phyloP scores from a whole-genome alignment of 2,888 invertebrate species.

The Epinotia bilunana region DNA sequence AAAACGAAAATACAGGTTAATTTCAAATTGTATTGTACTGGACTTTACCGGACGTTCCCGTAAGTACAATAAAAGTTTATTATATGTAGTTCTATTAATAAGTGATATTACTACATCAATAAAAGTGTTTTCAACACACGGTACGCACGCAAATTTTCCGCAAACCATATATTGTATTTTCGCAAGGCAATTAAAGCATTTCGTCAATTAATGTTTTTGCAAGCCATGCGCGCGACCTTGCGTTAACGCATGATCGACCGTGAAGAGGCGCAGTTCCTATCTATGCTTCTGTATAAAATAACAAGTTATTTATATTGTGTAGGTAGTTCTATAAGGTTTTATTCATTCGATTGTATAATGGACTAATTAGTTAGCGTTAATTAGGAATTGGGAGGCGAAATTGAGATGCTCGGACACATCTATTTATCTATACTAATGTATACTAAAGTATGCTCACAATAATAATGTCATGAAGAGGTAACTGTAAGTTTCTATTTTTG shows the following conservation, averaged over 20 bases:
- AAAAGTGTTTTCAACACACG: background rate
- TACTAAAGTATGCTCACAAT: too few relatives aligned
- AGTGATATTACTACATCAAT: background rate
- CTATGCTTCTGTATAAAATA: slow-evolving; percentile 7
- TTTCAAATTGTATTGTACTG: too few relatives aligned
- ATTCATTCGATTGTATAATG: too few relatives aligned
- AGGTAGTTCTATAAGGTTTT: background rate
- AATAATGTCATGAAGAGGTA: too few relatives aligned
- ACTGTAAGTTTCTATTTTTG: too few relatives aligned
- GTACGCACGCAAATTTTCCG: slow-evolving; percentile 21
- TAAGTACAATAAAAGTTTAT: background rate
- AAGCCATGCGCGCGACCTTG: slow-evolving; percentile 67
- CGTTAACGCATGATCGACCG: slow-evolving; percentile 72
- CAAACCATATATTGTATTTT: slow-evolving; percentile 29
- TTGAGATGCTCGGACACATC: too few relatives aligned
- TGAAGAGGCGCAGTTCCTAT: slow-evolving; percentile 59
- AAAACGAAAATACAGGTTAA: too few relatives aligned
- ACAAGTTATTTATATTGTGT: background rate
- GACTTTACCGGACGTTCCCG: too few relatives aligned
- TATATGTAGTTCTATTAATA: background rate
- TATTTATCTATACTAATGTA: too few relatives aligned
- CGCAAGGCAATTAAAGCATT: slow-evolving; percentile 24
- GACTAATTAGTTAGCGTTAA: too few relatives aligned
- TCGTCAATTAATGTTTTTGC: slow-evolving; percentile 35
- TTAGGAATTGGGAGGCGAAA: too few relatives aligned